Evolutionary conservation across 2,797 vertebrate genomes (phyloP).

Genomic region (Octomys mimax): DNA sequence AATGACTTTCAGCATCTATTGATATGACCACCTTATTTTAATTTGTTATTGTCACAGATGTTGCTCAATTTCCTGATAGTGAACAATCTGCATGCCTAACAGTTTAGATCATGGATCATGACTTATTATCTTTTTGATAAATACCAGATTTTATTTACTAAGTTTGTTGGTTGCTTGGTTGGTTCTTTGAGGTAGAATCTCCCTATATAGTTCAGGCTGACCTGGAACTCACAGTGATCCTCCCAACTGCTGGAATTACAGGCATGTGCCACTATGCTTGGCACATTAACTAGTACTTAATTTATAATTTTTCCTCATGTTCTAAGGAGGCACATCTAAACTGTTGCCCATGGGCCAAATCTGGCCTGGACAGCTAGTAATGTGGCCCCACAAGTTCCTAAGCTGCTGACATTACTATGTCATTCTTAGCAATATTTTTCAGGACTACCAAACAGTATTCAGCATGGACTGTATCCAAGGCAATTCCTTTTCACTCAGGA

Average conservation of each 20-base stretch:
- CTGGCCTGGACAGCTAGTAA: not conserved
- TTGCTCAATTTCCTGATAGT: slow-evolving; percentile 16
- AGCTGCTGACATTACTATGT: not conserved
- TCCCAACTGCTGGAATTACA: too few relatives aligned
- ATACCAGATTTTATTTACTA: not conserved
- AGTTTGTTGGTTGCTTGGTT: too few relatives aligned
- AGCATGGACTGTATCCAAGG: not conserved
- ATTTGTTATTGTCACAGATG: not conserved
- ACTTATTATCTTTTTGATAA: slow-evolving; percentile 62
- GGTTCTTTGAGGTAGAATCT: not conserved
- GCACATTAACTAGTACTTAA: slow-evolving; percentile 21
- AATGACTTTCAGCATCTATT: slow-evolving; percentile 27
- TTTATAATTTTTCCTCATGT: slow-evolving; percentile 13
- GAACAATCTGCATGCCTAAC: not conserved
- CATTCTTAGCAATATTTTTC: not conserved
- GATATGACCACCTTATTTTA: slow-evolving; percentile 3
- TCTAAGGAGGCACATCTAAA: not conserved
- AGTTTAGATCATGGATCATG: slow-evolving; percentile 33
- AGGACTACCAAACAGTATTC: not conserved
- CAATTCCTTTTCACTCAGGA: not conserved
- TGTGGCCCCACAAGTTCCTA: not conserved
- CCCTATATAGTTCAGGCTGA: too few relatives aligned
- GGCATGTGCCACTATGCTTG: too few relatives aligned
- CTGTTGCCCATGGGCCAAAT: not conserved
- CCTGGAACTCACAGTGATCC: too few relatives aligned